Evolutionary conservation across 2,888 invertebrate species (phyloP).

Genomic region (Agrochola lota): DNA sequence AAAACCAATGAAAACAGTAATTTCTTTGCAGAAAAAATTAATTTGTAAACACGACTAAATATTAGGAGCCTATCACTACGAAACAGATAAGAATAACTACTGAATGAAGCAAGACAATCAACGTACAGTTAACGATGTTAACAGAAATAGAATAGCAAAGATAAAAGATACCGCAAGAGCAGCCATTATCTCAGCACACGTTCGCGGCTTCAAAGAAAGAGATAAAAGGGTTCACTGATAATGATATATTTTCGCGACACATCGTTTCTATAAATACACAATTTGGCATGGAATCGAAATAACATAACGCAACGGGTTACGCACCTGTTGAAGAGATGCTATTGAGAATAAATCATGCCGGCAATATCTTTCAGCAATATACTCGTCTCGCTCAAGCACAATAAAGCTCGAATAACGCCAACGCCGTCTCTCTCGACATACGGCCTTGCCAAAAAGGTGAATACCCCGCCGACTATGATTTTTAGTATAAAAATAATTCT

Average conservation of each 20-base stretch:
- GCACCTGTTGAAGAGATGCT: slow-evolving; percentile 68
- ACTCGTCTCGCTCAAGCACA: slow-evolving; percentile 61
- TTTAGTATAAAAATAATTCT: slow-evolving; percentile 68
- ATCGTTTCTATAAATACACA: slow-evolving; percentile 63
- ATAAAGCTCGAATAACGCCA: slow-evolving; percentile 30
- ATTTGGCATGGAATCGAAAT: slow-evolving; percentile 70
- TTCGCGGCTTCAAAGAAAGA: slow-evolving; percentile 54
- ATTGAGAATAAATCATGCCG: slow-evolving; percentile 64
- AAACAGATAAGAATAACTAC: slow-evolving; percentile 38
- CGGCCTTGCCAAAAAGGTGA: slow-evolving; percentile 82
- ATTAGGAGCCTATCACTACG: slow-evolving; percentile 7
- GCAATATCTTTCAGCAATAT: slow-evolving; percentile 68
- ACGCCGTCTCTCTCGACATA: slow-evolving; percentile 65
- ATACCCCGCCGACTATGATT: slow-evolving; percentile 72
- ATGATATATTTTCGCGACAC: slow-evolving; percentile 58
- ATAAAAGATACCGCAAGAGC: slow-evolving; percentile 40
- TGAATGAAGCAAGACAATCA: slow-evolving; percentile 40
- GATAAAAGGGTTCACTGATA: slow-evolving; percentile 56
- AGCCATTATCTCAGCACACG: slow-evolving; percentile 27
- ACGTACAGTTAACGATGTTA: slow-evolving; percentile 19
- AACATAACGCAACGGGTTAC: slow-evolving; percentile 68
- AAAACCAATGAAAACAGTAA: slow-evolving; percentile 1
- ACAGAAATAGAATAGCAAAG: slow-evolving; percentile 38
- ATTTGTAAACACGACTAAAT: slow-evolving; percentile 28
- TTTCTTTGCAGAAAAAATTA: slow-evolving; percentile 18